Conservation (phyloP, 2,888 invertebrate species). For the Trypoxylon attenuatum region DNA sequence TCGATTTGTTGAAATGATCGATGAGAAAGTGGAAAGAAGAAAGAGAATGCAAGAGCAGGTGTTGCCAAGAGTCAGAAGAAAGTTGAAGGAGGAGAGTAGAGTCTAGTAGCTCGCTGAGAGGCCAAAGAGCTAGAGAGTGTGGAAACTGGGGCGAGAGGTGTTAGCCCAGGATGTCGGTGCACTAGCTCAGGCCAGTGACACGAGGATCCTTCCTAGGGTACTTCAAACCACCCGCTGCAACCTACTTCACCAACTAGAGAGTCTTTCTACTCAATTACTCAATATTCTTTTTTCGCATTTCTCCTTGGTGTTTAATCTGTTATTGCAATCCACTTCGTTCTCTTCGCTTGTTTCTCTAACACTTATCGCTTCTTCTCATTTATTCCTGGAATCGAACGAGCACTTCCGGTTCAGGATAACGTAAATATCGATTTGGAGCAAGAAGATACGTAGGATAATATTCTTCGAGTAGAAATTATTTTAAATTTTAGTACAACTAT, state of each 20-base stretch:
- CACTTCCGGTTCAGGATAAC: not conserved
- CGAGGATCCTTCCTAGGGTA: slow-evolving; percentile 50
- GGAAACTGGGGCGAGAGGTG: slow-evolving; percentile 40
- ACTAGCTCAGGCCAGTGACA: slow-evolving; percentile 66
- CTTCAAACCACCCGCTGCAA: slow-evolving; percentile 39
- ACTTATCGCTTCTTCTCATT: slow-evolving; percentile 40
- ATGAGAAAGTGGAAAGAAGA: too few species aligned
- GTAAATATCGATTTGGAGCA: too few species aligned
- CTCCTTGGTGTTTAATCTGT: too few species aligned
- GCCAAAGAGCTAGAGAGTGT: slow-evolving; percentile 36
- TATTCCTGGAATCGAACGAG: slow-evolving; percentile 7
- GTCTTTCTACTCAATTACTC: too few species aligned
- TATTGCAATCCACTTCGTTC: slow-evolving; percentile 50
- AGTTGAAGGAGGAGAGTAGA: slow-evolving; percentile 21
- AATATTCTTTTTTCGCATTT: too few species aligned
- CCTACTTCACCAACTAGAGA: too few species aligned
- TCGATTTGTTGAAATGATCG: too few species aligned
- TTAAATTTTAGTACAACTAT: too few species aligned
- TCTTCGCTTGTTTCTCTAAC: slow-evolving; percentile 6
- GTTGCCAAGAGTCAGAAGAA: too few species aligned
- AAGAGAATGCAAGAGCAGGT: too few species aligned
- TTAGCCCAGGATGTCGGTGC: slow-evolving; percentile 59
- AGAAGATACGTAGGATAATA: too few species aligned
- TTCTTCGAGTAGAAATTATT: too few species aligned
- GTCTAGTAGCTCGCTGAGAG: slow-evolving; percentile 52